A percentile compares a stretch with the other conserved stretches of the same genome.
Evolutionary conservation across 2,888 invertebrate genomes (phyloP).

Genomic region (Xylota segnis): DNA sequence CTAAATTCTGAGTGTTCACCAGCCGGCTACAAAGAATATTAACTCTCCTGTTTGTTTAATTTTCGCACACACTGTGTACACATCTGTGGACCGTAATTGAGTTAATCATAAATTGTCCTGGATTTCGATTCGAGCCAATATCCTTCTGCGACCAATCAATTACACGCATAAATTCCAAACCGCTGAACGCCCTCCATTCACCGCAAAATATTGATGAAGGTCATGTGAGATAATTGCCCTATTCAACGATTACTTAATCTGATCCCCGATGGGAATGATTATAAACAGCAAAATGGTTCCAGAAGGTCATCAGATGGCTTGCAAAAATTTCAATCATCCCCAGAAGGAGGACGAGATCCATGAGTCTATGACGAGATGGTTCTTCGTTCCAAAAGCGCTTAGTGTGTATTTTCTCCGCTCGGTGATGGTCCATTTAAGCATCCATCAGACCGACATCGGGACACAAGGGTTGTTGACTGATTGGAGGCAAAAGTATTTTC

Average conservation of each 20-base stretch:
- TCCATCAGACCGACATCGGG: slow-evolving; percentile 35
- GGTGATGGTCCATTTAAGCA: slow-evolving; percentile 32
- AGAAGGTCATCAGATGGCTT: slow-evolving; percentile 1
- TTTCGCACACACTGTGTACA: too few species aligned
- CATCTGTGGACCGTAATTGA: too few species aligned
- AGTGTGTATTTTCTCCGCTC: slow-evolving; percentile 1
- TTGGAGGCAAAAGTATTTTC: slow-evolving; percentile 15
- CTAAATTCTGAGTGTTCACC: too few species aligned
- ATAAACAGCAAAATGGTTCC: slow-evolving; percentile 3
- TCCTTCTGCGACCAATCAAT: too few species aligned
- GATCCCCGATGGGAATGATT: slow-evolving; percentile 8
- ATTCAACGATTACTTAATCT: slow-evolving; percentile 7
- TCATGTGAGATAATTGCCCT: neutral
- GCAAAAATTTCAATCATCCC: slow-evolving; percentile 30
- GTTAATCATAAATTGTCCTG: too few species aligned
- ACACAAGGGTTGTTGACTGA: slow-evolving; percentile 40
- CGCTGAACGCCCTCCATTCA: neutral
- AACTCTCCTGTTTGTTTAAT: too few species aligned
- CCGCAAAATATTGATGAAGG: slow-evolving; percentile 15
- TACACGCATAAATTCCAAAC: neutral
- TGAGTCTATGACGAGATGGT: slow-evolving; percentile 13
- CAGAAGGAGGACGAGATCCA: neutral
- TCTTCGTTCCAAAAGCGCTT: slow-evolving; percentile 12
- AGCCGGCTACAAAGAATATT: too few species aligned
- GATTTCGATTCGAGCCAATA: too few species aligned